phyloP scores from a whole-genome alignment of 2,888 invertebrate genomes.

The Drosophila siamana region DNA sequence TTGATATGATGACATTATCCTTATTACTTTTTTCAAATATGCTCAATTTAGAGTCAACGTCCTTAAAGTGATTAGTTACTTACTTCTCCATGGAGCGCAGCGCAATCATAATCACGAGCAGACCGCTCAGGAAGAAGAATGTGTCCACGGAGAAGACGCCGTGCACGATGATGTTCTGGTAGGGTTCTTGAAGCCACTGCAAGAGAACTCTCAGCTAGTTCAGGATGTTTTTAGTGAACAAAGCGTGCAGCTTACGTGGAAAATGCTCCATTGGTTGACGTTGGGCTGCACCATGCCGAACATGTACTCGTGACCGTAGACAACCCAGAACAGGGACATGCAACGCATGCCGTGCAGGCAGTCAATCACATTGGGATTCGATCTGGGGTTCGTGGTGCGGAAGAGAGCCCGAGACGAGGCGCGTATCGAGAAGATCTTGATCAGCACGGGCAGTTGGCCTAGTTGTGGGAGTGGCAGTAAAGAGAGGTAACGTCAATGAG shows the following conservation, averaged over 20 bases:
- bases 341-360: constrained; percentile 84
- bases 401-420: constrained; percentile 56
- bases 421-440: constrained; percentile 69
- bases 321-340: constrained; percentile 84
- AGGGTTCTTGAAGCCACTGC: constrained; percentile 48
- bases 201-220: neutral
- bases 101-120: constrained; percentile 85
- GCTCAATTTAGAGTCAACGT: too few species aligned
- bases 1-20: too few species aligned
- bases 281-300: constrained; percentile 28
- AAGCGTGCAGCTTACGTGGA: constrained; percentile 3
- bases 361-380: constrained; percentile 70
- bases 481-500: neutral
- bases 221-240: too few species aligned
- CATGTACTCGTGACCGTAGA: constrained; percentile 79
- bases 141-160: constrained; percentile 87
- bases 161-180: constrained; percentile 64
- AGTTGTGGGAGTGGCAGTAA: neutral
- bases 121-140: constrained; percentile 87
- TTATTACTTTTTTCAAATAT: too few species aligned
- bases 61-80: too few species aligned
- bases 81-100: constrained; percentile 66
- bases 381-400: constrained; percentile 24
- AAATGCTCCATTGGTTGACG: constrained; percentile 21
- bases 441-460: constrained; percentile 37